Percentiles rank a stretch among this genome's conserved stretches.
These are phyloP conservation scores for Augochlora pura DNA, from an alignment of 1,140 invertebrate species.

Conservation along the genomic window DNA sequence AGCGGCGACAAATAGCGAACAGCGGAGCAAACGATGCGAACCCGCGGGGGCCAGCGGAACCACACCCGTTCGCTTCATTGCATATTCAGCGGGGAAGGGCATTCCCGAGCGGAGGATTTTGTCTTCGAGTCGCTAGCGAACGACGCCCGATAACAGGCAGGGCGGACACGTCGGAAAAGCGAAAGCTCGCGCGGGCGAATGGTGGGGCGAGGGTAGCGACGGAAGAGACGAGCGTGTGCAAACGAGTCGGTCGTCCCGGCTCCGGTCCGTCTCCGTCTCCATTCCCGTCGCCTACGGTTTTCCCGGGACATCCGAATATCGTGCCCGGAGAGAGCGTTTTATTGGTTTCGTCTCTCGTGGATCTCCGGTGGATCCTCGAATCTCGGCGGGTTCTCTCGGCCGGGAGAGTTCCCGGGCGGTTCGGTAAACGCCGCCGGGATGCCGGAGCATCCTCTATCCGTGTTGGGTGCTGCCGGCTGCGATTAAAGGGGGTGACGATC, in stretches of 20 bases:
- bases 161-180: conserved; percentile 2
- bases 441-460: conserved; percentile 26
- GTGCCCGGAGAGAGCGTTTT: conserved; percentile 65
- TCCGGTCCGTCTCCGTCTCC: conserved; percentile 27
- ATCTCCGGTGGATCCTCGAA: conserved; percentile 39
- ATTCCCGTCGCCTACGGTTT: conserved; percentile 5
- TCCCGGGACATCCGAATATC: conserved; percentile 60
- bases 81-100: conserved; percentile 72
- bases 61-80: conserved; percentile 71
- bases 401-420: neutral
- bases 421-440: neutral
- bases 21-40: too few species aligned
- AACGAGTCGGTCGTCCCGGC: too few species aligned
- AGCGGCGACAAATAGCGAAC: too few species aligned
- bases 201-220: neutral
- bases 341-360: conserved; percentile 71
- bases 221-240: conserved; percentile 35
- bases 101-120: conserved; percentile 65
- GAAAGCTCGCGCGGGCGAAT: conserved; percentile 1
- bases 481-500: conserved; percentile 64
- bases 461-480: conserved; percentile 44
- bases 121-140: conserved; percentile 63
- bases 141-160: neutral
- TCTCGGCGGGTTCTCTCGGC: neutral
- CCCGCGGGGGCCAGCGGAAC: conserved; percentile 54